Conservation (phyloP, 2,797 vertebrate genomes). For the Rhabdophis nuchalis region DNA sequence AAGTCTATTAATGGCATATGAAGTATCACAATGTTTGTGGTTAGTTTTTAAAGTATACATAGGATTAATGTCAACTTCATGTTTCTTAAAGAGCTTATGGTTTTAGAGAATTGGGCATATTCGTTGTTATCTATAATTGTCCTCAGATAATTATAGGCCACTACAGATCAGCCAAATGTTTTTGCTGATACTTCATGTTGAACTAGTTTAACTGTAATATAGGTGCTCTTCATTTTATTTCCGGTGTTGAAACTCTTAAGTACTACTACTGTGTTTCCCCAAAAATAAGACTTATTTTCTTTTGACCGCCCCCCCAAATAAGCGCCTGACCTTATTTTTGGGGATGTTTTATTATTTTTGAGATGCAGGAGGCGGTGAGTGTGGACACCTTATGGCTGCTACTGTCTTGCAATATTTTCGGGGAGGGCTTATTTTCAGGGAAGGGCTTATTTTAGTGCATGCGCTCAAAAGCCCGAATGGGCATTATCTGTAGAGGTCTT, state of each 20-base stretch:
- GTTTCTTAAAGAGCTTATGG: neutral
- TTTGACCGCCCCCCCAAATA: too few relatives aligned
- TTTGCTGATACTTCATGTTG: neutral
- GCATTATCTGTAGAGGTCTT: too few relatives aligned
- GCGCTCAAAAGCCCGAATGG: too few relatives aligned
- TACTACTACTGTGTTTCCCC: neutral
- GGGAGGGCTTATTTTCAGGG: too few relatives aligned
- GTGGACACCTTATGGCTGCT: too few relatives aligned
- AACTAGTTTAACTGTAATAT: fast-evolving
- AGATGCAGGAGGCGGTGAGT: too few relatives aligned
- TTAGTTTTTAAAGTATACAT: neutral
- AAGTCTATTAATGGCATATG: neutral
- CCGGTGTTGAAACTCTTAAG: neutral
- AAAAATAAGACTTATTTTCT: too few relatives aligned
- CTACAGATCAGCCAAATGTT: neutral
- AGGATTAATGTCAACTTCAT: neutral
- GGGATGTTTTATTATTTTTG: too few relatives aligned
- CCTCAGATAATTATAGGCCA: neutral
- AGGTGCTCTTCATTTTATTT: neutral
- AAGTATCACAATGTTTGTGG: neutral
- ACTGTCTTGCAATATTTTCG: too few relatives aligned
- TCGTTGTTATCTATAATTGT: slow-evolving; percentile 1
- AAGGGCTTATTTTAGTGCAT: too few relatives aligned
- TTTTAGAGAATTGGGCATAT: neutral
- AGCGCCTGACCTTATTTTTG: too few relatives aligned